A percentile compares a stretch with the other conserved stretches of the same genome.
Conservation (phyloP, 2,797 vertebrate species). For the Rhynchotus rufescens region DNA sequence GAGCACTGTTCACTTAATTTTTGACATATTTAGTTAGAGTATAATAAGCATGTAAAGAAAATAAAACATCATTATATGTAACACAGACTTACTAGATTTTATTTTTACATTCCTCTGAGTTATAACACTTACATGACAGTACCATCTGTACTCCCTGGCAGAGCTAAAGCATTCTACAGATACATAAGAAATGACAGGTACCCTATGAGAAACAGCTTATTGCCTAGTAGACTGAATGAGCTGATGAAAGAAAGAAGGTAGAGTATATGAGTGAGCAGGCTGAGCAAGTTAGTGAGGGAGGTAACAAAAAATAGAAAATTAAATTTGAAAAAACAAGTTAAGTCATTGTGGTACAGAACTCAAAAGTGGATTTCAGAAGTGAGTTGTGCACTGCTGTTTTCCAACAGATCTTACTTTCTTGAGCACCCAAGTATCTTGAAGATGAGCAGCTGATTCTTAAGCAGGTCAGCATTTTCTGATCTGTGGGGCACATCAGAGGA, state of each 20-base stretch:
- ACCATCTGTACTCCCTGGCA: constrained; percentile 61
- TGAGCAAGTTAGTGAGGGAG: background rate
- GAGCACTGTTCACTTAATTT: constrained; percentile 54
- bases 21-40: constrained; percentile 43
- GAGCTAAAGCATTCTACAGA: constrained; percentile 32
- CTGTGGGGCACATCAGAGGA: background rate
- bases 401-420: background rate
- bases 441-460: background rate
- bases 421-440: background rate
- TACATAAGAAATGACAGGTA: constrained; percentile 67
- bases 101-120: constrained; percentile 60
- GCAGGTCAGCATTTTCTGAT: background rate
- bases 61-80: constrained; percentile 56
- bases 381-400: background rate
- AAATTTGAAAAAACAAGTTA: constrained; percentile 22
- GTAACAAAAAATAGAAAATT: constrained; percentile 55
- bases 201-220: constrained; percentile 62
- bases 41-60: constrained; percentile 46
- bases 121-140: constrained; percentile 40
- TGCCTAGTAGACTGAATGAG: constrained; percentile 29
- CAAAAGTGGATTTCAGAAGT: background rate
- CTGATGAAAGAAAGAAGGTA: constrained; percentile 60
- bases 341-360: constrained; percentile 19
- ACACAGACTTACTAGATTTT: constrained; percentile 56
- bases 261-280: background rate